phyloP scores from a whole-genome alignment of 2,888 invertebrate species.

The Drosophila putrida region DNA sequence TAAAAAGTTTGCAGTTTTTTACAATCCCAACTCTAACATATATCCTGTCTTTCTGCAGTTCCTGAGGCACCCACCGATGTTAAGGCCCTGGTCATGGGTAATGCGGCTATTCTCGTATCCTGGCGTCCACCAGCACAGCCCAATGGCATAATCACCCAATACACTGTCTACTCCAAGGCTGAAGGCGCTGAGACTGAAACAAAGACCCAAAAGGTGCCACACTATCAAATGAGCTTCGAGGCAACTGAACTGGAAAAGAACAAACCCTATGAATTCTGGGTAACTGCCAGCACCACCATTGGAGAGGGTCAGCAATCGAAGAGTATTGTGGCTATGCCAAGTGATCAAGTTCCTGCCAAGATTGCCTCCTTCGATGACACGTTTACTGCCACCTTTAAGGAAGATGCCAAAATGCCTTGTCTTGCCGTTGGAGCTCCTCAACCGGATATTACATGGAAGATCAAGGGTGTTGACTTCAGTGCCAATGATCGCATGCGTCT shows the following conservation, averaged over 20 bases:
- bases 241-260: conserved; percentile 93
- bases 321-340: conserved; percentile 93
- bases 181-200: conserved; percentile 89
- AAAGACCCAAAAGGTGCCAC: conserved; percentile 91
- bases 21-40: no score
- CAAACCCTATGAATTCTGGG: conserved; percentile 96
- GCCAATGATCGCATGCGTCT: conserved; percentile 93
- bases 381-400: conserved; percentile 96
- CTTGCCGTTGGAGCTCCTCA: conserved; percentile 96
- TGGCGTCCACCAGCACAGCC: conserved; percentile 97
- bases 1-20: no score
- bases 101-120: conserved; percentile 95
- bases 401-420: conserved; percentile 96
- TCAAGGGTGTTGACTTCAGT: conserved; percentile 92
- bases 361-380: conserved; percentile 97
- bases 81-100: conserved; percentile 96
- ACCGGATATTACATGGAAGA: conserved; percentile 95
- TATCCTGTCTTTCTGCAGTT: conserved; percentile 86
- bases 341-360: conserved; percentile 93
- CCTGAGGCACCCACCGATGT: conserved; percentile 97
- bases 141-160: conserved; percentile 96
- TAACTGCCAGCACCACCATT: conserved; percentile 96
- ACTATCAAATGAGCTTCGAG: conserved; percentile 94
- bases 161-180: conserved; percentile 95
- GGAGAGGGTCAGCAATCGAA: conserved; percentile 97